Conservation (phyloP, 2,113 vertebrate genomes). For the Macquaria australasica region DNA sequence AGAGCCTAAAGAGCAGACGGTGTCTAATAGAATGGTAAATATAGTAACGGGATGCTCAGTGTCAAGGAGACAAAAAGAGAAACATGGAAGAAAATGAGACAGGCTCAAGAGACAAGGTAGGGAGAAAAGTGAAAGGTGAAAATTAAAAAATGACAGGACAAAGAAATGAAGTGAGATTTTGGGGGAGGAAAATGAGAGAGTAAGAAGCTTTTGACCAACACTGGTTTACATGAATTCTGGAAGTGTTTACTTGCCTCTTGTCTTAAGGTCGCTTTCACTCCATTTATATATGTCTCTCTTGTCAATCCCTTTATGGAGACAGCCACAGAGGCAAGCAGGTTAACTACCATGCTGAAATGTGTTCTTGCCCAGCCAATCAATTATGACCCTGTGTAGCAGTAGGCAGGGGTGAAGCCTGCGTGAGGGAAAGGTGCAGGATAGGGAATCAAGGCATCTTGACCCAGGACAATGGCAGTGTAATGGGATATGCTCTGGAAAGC, state of each 20-base stretch:
- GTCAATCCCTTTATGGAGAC: slow-evolving; percentile 55
- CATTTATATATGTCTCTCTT: slow-evolving; percentile 19
- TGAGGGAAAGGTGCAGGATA: slow-evolving; percentile 18
- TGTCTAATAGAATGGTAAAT: slow-evolving; percentile 57
- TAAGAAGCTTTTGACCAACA: not conserved
- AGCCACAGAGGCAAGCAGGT: slow-evolving; percentile 42
- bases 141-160: slow-evolving; percentile 16
- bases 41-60: slow-evolving; percentile 23
- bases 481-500: slow-evolving; percentile 63
- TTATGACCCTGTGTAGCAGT: slow-evolving; percentile 48
- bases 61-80: slow-evolving; percentile 21
- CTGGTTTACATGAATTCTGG: not conserved
- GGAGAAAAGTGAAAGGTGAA: slow-evolving; percentile 21
- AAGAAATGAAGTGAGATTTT: not conserved
- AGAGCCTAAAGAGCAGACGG: slow-evolving; percentile 32
- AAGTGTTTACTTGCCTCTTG: slow-evolving; percentile 13
- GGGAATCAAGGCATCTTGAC: slow-evolving; percentile 55
- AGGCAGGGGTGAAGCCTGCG: slow-evolving; percentile 9
- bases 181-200: no score
- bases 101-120: not conserved
- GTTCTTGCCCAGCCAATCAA: slow-evolving; percentile 69
- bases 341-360: slow-evolving; percentile 62
- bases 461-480: slow-evolving; percentile 67
- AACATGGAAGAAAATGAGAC: slow-evolving; percentile 15
- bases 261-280: slow-evolving; percentile 35